These are phyloP conservation scores for Kryptolebias marmoratus DNA, from an alignment of 2,113 vertebrate genomes.

Conservation along the genomic window DNA sequence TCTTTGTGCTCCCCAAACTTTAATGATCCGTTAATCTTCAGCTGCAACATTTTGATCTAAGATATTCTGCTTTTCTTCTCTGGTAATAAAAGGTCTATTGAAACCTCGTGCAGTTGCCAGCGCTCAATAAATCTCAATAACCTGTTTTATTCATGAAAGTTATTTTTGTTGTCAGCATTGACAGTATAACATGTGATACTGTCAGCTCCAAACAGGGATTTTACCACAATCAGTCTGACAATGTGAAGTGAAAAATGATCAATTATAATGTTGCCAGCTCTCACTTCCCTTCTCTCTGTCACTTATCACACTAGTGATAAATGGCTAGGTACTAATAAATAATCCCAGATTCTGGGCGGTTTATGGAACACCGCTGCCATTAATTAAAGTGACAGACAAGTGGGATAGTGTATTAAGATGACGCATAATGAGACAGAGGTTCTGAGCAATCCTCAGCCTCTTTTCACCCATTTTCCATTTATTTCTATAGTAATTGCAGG, in stretches of 20 bases:
- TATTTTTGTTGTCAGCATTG: constrained; percentile 59
- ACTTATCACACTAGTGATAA: constrained; percentile 56
- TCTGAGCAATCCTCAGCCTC: constrained; percentile 5
- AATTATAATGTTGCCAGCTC: constrained; percentile 66
- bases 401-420: constrained; percentile 43
- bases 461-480: constrained; percentile 30
- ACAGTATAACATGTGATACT: constrained; percentile 40
- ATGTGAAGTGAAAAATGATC: constrained; percentile 61
- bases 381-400: constrained; percentile 68
- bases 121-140: constrained; percentile 61
- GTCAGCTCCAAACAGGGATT: constrained; percentile 45
- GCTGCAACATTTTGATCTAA: constrained; percentile 16
- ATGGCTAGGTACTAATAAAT: constrained; percentile 61
- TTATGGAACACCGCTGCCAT: constrained; percentile 47
- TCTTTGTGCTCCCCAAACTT: constrained; percentile 11
- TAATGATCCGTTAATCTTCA: constrained; percentile 25
- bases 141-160: constrained; percentile 45
- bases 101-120: constrained; percentile 18
- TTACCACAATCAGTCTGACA: constrained; percentile 49
- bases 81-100: constrained; percentile 24
- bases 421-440: constrained; percentile 44
- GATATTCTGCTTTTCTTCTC: constrained; percentile 35
- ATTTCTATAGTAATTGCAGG: constrained; percentile 35
- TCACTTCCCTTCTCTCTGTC: constrained; percentile 53
- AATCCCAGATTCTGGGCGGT: constrained; percentile 55